A percentile compares a stretch with the other conserved stretches of the same genome.
Evolutionary conservation across 2,113 vertebrate species (phyloP).

Genomic region (Astur gentilis): DNA sequence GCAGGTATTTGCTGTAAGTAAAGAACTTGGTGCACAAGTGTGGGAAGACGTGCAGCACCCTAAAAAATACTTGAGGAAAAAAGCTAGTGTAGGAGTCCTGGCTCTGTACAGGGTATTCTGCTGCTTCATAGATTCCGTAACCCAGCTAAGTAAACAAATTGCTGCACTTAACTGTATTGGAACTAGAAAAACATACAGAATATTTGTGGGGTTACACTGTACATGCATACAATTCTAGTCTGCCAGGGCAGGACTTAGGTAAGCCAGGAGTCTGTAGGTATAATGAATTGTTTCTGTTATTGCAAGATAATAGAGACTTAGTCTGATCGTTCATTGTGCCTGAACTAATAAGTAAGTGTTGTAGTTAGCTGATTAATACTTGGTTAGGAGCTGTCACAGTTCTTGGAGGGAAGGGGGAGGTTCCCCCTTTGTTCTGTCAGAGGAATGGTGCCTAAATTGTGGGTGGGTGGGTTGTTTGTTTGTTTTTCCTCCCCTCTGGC

Average conservation of each 20-base stretch:
- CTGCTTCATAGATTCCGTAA: neutral
- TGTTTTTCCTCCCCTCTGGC: neutral
- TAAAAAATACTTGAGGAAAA: neutral
- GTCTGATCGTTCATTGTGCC: neutral
- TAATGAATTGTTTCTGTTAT: neutral
- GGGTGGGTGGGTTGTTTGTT: neutral
- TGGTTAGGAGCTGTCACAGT: neutral
- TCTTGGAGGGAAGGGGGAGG: neutral
- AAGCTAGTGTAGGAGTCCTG: neutral
- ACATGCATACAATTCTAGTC: neutral
- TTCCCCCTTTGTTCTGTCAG: neutral
- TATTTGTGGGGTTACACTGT: neutral
- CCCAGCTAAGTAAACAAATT: neutral
- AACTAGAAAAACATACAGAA: neutral
- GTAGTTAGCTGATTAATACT: neutral
- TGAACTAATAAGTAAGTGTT: neutral
- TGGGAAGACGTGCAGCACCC: neutral
- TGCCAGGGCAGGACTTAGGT: neutral
- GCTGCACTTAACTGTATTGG: neutral
- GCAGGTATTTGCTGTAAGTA: neutral
- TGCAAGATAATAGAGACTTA: neutral
- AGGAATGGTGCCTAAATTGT: neutral
- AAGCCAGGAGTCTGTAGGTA: neutral
- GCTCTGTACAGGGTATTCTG: neutral
- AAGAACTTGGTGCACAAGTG: neutral